phyloP scores from a whole-genome alignment of 2,888 invertebrate genomes.

The Epistrophe grossulariae region DNA sequence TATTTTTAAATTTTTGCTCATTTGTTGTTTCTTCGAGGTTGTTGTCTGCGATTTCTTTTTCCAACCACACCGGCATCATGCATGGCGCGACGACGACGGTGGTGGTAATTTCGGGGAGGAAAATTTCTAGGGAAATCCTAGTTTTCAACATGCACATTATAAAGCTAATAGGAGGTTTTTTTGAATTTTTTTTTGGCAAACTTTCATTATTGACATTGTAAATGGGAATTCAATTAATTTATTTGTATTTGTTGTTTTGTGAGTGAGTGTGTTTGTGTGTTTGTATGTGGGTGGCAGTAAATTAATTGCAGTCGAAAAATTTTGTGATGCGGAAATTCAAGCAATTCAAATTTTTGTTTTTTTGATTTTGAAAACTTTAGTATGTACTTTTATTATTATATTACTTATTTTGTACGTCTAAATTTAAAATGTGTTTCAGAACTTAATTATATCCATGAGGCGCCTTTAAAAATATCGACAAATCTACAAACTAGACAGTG shows the following conservation, averaged over 20 bases:
- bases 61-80: neutral
- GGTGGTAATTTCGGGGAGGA: neutral
- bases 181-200: slow-evolving; percentile 39
- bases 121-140: slow-evolving; percentile 66
- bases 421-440: too few relatives aligned
- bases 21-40: slow-evolving; percentile 24
- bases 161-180: neutral
- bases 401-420: too few relatives aligned
- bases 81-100: neutral
- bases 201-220: slow-evolving; percentile 55
- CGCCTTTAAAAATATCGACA: too few relatives aligned
- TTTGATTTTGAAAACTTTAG: neutral
- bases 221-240: slow-evolving; percentile 31
- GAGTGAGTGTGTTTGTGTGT: neutral
- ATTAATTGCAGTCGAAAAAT: neutral
- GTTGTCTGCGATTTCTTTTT: slow-evolving; percentile 32
- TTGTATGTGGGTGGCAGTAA: neutral
- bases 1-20: slow-evolving; percentile 30
- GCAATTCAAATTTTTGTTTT: neutral
- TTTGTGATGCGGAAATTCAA: neutral
- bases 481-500: too few relatives aligned
- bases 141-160: slow-evolving; percentile 40
- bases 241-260: neutral
- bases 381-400: neutral
- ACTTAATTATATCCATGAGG: too few relatives aligned